phyloP scores from a whole-genome alignment of 1,140 invertebrate genomes.

The Ctenoplectra terminalis region DNA sequence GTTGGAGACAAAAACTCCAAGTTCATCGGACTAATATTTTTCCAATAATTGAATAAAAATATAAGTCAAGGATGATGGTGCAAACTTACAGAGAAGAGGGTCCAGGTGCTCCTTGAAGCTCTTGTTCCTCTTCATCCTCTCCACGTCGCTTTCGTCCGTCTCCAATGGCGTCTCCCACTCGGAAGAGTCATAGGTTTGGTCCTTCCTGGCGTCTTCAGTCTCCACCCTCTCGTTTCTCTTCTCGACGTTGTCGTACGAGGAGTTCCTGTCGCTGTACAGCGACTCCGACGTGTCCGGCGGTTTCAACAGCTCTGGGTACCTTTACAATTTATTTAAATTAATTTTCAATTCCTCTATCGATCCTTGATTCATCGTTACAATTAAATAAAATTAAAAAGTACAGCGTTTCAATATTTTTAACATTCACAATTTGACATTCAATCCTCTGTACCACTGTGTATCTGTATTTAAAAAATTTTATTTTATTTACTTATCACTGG shows the following conservation, averaged over 20 bases:
- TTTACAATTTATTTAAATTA: constrained; percentile 7
- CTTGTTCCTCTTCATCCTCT: constrained; percentile 85
- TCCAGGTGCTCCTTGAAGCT: constrained; percentile 89
- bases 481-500: too few species aligned
- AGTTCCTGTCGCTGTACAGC: constrained; percentile 84
- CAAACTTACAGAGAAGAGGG: constrained; percentile 86
- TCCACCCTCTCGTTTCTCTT: constrained; percentile 74
- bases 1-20: too few species aligned
- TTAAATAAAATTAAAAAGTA: too few species aligned
- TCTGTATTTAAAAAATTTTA: too few species aligned
- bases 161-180: constrained; percentile 80
- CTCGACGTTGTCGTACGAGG: constrained; percentile 90
- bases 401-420: too few species aligned
- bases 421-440: too few species aligned
- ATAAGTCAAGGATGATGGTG: background rate
- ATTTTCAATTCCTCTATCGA: background rate
- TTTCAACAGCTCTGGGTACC: constrained; percentile 81
- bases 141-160: constrained; percentile 79
- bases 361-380: too few species aligned
- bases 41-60: too few species aligned
- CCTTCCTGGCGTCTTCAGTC: constrained; percentile 70
- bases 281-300: constrained; percentile 77
- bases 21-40: too few species aligned
- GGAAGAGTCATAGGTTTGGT: constrained; percentile 75
- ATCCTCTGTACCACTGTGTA: too few species aligned